Evolutionary conservation across 2,888 invertebrate species (phyloP), one percentile per base, ranked within the genome.

Genomic region (Hermaeophaga mercurialis): DNA sequence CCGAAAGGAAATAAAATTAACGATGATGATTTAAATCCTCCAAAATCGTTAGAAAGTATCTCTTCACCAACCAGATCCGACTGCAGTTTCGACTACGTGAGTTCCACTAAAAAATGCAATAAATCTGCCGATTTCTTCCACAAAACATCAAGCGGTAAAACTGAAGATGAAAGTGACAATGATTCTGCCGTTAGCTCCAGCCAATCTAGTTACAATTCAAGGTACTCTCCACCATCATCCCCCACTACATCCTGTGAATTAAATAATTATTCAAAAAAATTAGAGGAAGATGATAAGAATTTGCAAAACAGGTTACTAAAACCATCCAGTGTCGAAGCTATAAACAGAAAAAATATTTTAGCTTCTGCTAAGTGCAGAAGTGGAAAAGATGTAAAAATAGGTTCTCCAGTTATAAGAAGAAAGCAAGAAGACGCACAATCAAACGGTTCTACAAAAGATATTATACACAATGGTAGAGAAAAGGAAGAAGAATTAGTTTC

Each of bases 151-250:
- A 59, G 53, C 11, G 65, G 63, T 47, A 71, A 66, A 62, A 66
- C 66, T 8, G 74, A 75, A 68, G 84, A 87, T 64, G 90, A 90
- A 66, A 90, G 89, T 69, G 93, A 93, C 74, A 91, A 91, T 70
- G 93, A 94, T 76, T 93, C 92, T 19, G 92, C 92, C 3, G 90
- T 93, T 74, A 92, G 92, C 73, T 90, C 89, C 43, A 89, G 89
- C 65, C 87, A 90, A 49, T 91, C 90, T 38, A 89, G 89, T 73
- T 87, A 86, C 73, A 84, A 89, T 64, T 90, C 89, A 2, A 85
- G 88, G 61, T 87, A 86, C 58, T 91, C 92, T 18, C 91, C 88
- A 1, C 85, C 86, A 3, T 80, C 82, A 62, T 87, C 91, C 1
- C 89, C 89, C 63, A 84, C 65, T 11, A 64, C 67, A 57, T 66